Base-by-base conservation (phyloP, 2,797 vertebrate genomes). In the Alexandromys oeconomus region DNA sequence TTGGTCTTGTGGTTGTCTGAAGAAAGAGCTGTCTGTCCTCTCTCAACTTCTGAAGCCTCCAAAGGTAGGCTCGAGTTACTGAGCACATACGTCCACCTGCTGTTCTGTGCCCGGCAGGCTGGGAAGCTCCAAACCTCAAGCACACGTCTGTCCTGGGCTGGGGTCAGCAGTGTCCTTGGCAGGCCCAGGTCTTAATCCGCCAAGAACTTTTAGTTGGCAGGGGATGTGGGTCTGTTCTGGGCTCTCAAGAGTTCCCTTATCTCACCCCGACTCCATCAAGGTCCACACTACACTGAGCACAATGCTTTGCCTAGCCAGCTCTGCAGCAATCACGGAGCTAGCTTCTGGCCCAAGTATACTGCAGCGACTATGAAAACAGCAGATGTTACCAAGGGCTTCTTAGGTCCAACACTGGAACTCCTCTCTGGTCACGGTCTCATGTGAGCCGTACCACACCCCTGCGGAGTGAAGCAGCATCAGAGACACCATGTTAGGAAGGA, bases 1-100 rank as follows among this genome's bases (percentile, higher is more conserved):
- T 98, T 97, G 89, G 96, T 91, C 91, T 88, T 92, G 96, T 95
- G 95, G 96, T 85, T 97, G 46, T 93, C 92, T 76, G 93, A 96
- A 97, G 97, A 97, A 98, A 97, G 97, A 98, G 96, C 61, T 97
- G 96, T 97, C 96, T 97, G 97, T 97, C 96, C 96, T 97, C 96
- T 97, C 89, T 96, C 94, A 93, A 91, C 94, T 90, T 96, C 93
- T 86, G 67, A 82, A 95, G 96, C 73, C 65, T 87, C 92, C 51
- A 88, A 91, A 97, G 94, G 86, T 95, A 97, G 97, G 96, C 86
- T 97, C 87, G 0, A 73, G 80, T 98, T 97, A 97, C 97, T 1
- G 82, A 92, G 94, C 89, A 87, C 88, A 91, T 51, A 23, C 61
- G 21, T 2, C 92, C 96, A 98, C 94, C 96, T 94, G 94, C 93